A percentile compares a stretch with the other conserved stretches of the same genome.
phyloP scores from a whole-genome alignment of 2,797 vertebrate genomes.

The Gambelia wislizenii region DNA sequence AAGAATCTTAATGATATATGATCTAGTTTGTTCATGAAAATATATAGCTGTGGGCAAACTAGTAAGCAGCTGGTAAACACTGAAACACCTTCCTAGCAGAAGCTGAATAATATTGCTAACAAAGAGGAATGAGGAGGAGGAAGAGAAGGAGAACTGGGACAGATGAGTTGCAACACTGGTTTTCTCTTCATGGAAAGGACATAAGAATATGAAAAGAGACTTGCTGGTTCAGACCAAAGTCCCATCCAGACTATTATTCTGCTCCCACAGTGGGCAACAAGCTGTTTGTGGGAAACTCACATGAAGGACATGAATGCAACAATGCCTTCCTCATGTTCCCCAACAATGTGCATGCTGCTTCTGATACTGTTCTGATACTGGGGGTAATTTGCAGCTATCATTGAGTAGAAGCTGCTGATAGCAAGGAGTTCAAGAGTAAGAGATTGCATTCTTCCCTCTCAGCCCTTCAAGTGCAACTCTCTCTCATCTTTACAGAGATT shows the following conservation, averaged over 20 bases:
- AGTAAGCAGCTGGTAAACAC: background rate
- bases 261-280: background rate
- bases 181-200: background rate
- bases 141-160: background rate
- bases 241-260: background rate
- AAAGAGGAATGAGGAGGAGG: background rate
- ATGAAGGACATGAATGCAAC: background rate
- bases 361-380: background rate
- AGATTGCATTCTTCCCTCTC: background rate
- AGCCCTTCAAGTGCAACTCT: background rate
- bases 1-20: slow-evolving; percentile 11
- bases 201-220: background rate
- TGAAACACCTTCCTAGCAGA: background rate
- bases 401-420: background rate
- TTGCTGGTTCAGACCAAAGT: background rate
- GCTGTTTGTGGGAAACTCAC: background rate
- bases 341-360: background rate
- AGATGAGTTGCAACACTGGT: background rate
- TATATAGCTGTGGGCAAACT: slow-evolving; percentile 9
- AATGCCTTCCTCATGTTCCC: background rate
- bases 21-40: background rate
- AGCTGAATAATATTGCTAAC: background rate
- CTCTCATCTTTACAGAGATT: background rate
- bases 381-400: background rate
- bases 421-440: background rate